Conservation (phyloP, 2,888 invertebrate genomes). For the Helicoverpa assulta region DNA sequence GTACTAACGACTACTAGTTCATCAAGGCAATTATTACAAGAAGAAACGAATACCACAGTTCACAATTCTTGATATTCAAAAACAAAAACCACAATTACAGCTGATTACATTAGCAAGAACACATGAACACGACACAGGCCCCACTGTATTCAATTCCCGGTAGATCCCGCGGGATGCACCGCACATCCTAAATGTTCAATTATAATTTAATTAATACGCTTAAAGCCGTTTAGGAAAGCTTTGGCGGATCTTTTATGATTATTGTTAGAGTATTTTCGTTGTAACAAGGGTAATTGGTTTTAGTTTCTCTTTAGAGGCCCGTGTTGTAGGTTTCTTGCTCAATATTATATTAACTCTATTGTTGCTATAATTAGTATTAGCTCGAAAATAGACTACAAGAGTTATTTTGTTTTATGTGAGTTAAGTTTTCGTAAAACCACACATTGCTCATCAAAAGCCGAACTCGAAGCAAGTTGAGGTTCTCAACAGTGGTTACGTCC, state of each 20-base stretch:
- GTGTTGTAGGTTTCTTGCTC: background rate
- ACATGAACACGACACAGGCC: constrained; percentile 29
- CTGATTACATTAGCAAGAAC: constrained; percentile 28
- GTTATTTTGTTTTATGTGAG: no score
- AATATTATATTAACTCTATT: no score
- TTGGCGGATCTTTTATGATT: constrained; percentile 44
- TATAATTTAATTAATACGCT: constrained; percentile 57
- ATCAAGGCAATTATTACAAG: no score
- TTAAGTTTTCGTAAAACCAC: no score
- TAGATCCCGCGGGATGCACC: constrained; percentile 37
- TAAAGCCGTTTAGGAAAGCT: constrained; percentile 41
- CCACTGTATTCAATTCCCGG: constrained; percentile 51
- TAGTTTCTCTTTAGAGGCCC: constrained; percentile 12
- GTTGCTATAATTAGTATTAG: no score
- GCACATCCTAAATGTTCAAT: constrained; percentile 53
- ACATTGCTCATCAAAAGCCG: no score
- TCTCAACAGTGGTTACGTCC: no score
- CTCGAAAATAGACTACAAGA: no score
- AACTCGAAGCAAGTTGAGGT: no score
- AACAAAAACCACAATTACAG: constrained; percentile 9
- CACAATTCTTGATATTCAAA: background rate
- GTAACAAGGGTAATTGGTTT: constrained; percentile 6
- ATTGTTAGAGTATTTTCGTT: constrained; percentile 46
- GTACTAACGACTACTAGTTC: no score
- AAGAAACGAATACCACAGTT: no score